These are phyloP conservation scores for Tethya wilhelma DNA, from an alignment of 37 sponge, comb jelly and placozoan species.

Conservation along the genomic window DNA sequence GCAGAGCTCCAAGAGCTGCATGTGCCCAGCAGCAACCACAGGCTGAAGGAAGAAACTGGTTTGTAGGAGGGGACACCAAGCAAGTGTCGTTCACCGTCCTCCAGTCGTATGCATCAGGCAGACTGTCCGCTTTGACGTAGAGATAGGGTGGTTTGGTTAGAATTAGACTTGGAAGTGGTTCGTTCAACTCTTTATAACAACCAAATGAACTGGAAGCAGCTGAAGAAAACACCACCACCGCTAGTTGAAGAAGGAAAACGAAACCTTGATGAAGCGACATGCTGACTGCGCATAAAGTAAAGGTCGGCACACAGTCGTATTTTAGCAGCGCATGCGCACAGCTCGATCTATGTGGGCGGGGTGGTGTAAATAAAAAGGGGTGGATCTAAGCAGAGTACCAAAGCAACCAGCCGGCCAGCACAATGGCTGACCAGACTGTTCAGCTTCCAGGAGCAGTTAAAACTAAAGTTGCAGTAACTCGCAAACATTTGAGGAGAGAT, in stretches of 20 bases:
- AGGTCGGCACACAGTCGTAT: background rate
- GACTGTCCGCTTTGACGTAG: background rate
- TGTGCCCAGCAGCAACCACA: constrained; percentile 90
- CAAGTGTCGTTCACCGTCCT: constrained; percentile 43
- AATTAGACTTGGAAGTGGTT: constrained; percentile 32
- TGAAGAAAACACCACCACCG: background rate
- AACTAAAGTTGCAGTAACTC: constrained; percentile 51
- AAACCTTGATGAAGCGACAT: background rate
- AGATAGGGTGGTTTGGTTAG: constrained; percentile 38
- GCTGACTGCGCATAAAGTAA: background rate
- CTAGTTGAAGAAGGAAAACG: background rate
- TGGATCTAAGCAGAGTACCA: background rate
- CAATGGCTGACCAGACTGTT: constrained; percentile 22
- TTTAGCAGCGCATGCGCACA: background rate
- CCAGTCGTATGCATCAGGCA: constrained; percentile 78
- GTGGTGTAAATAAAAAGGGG: constrained; percentile 3
- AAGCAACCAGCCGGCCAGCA: too few species aligned
- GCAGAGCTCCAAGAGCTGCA: constrained; percentile 71
- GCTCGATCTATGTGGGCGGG: background rate
- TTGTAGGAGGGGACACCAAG: constrained; percentile 62
- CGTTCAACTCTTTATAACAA: constrained; percentile 13
- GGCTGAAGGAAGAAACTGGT: constrained; percentile 76
- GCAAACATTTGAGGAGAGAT: constrained; percentile 77
- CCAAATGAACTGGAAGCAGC: background rate
- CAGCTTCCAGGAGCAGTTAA: background rate